These are phyloP conservation scores for Cylas formicarius DNA, from an alignment of 1,140 invertebrate species.

Conservation along the genomic window DNA sequence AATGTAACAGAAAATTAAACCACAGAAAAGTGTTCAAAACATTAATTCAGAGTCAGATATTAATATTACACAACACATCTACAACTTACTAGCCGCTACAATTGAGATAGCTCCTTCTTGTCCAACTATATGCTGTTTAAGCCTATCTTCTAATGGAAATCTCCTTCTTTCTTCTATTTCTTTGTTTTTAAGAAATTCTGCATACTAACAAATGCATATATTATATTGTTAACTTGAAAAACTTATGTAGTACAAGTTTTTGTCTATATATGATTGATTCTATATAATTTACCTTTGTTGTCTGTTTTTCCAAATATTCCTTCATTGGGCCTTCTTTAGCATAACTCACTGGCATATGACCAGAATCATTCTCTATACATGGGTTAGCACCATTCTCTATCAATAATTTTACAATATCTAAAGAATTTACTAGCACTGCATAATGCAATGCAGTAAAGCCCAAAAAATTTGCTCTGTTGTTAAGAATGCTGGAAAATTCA, in stretches of 20 bases:
- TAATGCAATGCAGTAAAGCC: slow-evolving; percentile 89
- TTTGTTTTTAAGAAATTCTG: slow-evolving; percentile 47
- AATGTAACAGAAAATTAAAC: slow-evolving; percentile 1
- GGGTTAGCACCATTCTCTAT: slow-evolving; percentile 65
- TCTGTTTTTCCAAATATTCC: slow-evolving; percentile 30
- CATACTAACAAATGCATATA: slow-evolving; percentile 40
- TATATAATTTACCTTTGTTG: slow-evolving; percentile 26
- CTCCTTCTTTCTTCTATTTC: slow-evolving; percentile 75
- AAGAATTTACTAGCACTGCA: slow-evolving; percentile 70
- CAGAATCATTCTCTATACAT: slow-evolving; percentile 67
- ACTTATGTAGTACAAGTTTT: slow-evolving; percentile 2
- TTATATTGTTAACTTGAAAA: slow-evolving; percentile 1
- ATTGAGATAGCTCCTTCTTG: slow-evolving; percentile 82
- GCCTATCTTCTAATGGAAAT: slow-evolving; percentile 82
- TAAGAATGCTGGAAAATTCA: slow-evolving; percentile 65
- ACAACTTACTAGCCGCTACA: slow-evolving; percentile 64
- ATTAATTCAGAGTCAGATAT: not conserved
- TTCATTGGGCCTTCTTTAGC: slow-evolving; percentile 48
- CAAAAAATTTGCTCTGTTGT: slow-evolving; percentile 66
- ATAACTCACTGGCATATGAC: slow-evolving; percentile 73
- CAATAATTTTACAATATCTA: slow-evolving; percentile 51
- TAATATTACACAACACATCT: slow-evolving; percentile 8
- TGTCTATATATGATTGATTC: not conserved
- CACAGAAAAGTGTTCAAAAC: slow-evolving; percentile 6
- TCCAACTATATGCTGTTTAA: slow-evolving; percentile 80